phyloP scores from a whole-genome alignment of 2,888 invertebrate genomes.

The Oeneis ivallda region DNA sequence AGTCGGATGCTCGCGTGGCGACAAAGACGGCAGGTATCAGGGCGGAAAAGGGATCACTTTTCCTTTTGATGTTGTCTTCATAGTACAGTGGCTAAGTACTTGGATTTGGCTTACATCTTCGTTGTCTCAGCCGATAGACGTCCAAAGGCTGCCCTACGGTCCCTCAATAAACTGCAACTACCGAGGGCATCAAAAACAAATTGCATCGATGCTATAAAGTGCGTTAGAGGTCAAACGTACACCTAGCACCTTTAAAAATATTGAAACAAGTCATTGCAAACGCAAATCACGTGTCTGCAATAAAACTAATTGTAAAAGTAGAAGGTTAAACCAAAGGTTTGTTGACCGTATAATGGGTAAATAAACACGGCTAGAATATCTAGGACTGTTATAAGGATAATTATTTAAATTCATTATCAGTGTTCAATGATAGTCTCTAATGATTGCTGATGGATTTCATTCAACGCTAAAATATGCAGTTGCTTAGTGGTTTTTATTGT shows the following conservation, averaged over 20 bases:
- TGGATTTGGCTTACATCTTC: background rate
- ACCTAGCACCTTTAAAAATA: constrained; percentile 7
- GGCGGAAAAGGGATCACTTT: constrained; percentile 73
- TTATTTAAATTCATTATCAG: constrained; percentile 7
- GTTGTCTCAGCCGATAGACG: no score
- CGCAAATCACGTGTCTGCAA: constrained; percentile 31
- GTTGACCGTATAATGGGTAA: constrained; percentile 28
- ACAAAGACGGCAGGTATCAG: constrained; percentile 72
- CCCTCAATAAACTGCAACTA: no score
- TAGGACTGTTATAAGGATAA: constrained; percentile 28
- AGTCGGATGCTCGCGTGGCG: constrained; percentile 56
- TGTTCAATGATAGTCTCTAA: background rate
- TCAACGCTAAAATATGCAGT: constrained; percentile 5
- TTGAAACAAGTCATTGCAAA: constrained; percentile 10
- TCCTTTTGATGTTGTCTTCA: constrained; percentile 65
- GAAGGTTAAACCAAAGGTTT: constrained; percentile 25
- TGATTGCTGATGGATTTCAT: background rate
- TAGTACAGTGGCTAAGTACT: background rate
- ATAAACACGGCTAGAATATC: constrained; percentile 29
- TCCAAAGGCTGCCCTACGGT: no score
- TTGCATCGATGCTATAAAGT: background rate
- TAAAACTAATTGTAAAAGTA: constrained; percentile 38
- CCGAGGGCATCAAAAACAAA: no score
- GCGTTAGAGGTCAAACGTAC: constrained; percentile 1
- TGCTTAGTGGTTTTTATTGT: background rate